phyloP scores from a whole-genome alignment of 2,888 invertebrate species.

The Maniola hyperantus region DNA sequence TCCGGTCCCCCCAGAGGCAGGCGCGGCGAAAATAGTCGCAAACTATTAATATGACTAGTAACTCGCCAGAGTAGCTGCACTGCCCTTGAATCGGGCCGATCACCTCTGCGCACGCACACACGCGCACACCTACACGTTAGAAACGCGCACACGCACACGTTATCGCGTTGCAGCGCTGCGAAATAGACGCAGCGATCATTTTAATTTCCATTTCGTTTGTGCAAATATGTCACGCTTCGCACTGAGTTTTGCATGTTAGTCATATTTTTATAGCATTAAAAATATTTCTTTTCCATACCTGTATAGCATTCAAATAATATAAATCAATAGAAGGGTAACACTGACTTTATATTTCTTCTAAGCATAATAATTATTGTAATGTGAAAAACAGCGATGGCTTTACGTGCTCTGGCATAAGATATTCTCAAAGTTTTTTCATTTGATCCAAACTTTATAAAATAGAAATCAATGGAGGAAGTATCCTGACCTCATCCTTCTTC shows the following conservation, averaged over 20 bases:
- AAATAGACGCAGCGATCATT: conserved; percentile 68
- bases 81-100: conserved; percentile 81
- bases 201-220: conserved; percentile 76
- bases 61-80: conserved; percentile 56
- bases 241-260: neutral
- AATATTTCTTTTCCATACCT: neutral
- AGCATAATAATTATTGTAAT: too few species aligned
- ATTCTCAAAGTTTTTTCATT: too few species aligned
- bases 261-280: neutral
- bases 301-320: neutral
- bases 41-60: conserved; percentile 81
- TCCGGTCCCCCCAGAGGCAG: conserved; percentile 71
- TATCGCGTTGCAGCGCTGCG: conserved; percentile 71
- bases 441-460: too few species aligned
- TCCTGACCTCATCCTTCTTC: too few species aligned
- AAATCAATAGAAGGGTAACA: too few species aligned
- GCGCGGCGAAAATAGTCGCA: conserved; percentile 79
- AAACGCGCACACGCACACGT: conserved; percentile 49
- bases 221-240: conserved; percentile 42
- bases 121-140: conserved; percentile 50
- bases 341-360: too few species aligned
- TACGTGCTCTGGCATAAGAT: too few species aligned
- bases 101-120: conserved; percentile 71
- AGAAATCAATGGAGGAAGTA: too few species aligned
- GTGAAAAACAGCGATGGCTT: too few species aligned